Conservation (phyloP, 2,888 invertebrate species). For the Diarsia dahlii region DNA sequence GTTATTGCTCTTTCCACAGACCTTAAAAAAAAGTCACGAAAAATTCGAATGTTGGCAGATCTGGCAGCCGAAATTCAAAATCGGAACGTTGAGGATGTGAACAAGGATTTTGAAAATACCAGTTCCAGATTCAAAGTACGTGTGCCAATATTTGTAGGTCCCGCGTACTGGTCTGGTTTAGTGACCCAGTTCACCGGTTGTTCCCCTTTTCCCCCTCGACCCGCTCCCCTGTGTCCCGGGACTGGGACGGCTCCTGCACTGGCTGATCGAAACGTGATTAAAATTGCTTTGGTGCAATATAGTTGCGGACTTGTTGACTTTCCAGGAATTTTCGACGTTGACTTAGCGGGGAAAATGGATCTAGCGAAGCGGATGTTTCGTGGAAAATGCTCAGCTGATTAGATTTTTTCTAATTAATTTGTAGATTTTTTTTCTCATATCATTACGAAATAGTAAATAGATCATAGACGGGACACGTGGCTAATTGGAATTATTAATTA, state of each 20-base stretch:
- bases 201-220: constrained; percentile 57
- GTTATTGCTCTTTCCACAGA: constrained; percentile 27
- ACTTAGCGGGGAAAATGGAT: constrained; percentile 13
- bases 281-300: constrained; percentile 51
- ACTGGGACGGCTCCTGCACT: constrained; percentile 54
- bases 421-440: neutral
- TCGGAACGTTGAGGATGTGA: neutral
- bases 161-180: constrained; percentile 73
- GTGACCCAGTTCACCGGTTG: constrained; percentile 81
- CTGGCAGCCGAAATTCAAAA: neutral
- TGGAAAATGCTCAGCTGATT: neutral
- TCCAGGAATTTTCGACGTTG: neutral
- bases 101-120: neutral
- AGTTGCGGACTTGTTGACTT: constrained; percentile 21
- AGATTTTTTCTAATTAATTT: too few relatives aligned
- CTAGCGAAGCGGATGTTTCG: neutral
- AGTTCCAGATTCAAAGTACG: constrained; percentile 59
- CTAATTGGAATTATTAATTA: neutral
- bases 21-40: constrained; percentile 12
- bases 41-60: neutral
- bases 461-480: neutral
- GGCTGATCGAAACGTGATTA: constrained; percentile 63
- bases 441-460: neutral
- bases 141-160: constrained; percentile 73
- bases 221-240: constrained; percentile 67